Conservation (phyloP, 2,797 vertebrate species). For the Tiaroga cobitis region DNA sequence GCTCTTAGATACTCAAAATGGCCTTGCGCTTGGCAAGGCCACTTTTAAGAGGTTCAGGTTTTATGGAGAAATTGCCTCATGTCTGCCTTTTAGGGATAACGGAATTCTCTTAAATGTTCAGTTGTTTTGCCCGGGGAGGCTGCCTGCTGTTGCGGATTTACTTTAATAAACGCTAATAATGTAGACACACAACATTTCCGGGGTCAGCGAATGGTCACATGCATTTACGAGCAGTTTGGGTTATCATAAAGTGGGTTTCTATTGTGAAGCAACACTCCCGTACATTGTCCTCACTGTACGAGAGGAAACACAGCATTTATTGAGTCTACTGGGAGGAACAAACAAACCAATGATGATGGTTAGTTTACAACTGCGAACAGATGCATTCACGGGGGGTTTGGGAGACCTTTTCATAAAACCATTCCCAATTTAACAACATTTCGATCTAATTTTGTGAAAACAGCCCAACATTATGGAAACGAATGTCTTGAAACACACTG, state of each 20-base stretch:
- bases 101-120: constrained; percentile 64
- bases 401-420: constrained; percentile 19
- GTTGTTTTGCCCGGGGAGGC: constrained; percentile 60
- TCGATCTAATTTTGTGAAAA: not conserved
- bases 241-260: constrained; percentile 27
- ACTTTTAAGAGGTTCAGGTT: constrained; percentile 28
- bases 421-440: not conserved
- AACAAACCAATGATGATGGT: constrained; percentile 46
- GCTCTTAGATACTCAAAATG: constrained; percentile 33
- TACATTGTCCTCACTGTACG: constrained; percentile 31
- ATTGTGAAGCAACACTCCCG: constrained; percentile 35
- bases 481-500: not conserved
- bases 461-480: not conserved
- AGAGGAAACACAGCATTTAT: constrained; percentile 36
- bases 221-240: constrained; percentile 23
- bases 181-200: constrained; percentile 39
- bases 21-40: constrained; percentile 59
- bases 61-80: constrained; percentile 64
- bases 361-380: constrained; percentile 46
- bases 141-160: constrained; percentile 54
- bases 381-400: constrained; percentile 18
- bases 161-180: constrained; percentile 63
- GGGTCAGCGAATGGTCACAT: constrained; percentile 24
- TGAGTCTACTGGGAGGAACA: constrained; percentile 37
- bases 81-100: constrained; percentile 61